A percentile compares a stretch with the other conserved stretches of the same genome.
Conservation (phyloP, 2,797 vertebrate species). For the Sylvia borin region DNA sequence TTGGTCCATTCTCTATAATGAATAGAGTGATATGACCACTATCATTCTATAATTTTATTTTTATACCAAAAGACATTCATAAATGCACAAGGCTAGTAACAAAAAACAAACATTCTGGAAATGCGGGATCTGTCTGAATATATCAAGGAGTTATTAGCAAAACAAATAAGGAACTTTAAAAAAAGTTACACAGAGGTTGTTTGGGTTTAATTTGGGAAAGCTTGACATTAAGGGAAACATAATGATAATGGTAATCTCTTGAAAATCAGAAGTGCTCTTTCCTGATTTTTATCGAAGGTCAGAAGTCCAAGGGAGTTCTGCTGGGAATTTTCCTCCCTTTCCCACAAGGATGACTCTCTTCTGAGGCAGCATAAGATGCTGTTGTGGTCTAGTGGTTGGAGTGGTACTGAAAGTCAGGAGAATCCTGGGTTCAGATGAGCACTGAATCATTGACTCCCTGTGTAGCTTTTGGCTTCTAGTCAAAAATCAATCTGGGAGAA, state of each 20-base stretch:
- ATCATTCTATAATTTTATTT: neutral
- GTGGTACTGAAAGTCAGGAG: neutral
- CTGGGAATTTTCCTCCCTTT: conserved; percentile 69
- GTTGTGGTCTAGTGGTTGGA: neutral
- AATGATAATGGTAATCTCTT: conserved; percentile 31
- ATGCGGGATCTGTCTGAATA: neutral
- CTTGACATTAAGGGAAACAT: conserved; percentile 21
- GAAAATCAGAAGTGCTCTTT: conserved; percentile 52
- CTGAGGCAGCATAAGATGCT: neutral
- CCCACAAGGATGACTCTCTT: conserved; percentile 34
- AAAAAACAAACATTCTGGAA: neutral
- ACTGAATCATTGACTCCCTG: conserved; percentile 2
- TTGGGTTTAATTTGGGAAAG: neutral
- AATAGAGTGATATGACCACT: neutral
- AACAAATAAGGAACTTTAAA: neutral
- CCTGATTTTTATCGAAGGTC: conserved; percentile 55
- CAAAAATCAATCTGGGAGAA: conserved; percentile 43
- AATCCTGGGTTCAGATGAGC: conserved; percentile 21
- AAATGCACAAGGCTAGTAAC: neutral
- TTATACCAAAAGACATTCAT: neutral
- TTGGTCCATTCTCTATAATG: neutral
- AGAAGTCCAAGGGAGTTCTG: conserved; percentile 63
- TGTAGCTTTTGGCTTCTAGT: conserved; percentile 33
- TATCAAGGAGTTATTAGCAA: neutral
- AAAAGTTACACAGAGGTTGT: neutral